Evolutionary conservation across 2,888 invertebrate species (phyloP), one percentile per base, ranked within the genome.

Genomic region (Aleiodes testaceus): DNA sequence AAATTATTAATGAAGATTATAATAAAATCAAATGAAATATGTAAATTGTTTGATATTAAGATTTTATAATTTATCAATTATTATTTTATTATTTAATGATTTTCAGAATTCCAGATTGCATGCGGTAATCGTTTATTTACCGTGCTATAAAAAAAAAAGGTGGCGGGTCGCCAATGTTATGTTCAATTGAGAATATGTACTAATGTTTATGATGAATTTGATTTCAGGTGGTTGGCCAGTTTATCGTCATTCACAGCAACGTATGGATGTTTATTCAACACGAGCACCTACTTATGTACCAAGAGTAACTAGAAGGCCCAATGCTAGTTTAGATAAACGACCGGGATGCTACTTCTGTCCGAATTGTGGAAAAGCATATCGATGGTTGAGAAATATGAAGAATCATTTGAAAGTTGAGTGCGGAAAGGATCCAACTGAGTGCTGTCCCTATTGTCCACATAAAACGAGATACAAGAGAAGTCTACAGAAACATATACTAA

Each of bases 351-450:
- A 82, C 75, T 83, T 88, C 42, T 92, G 91, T 79, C 88, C 89
- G 0, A 88, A 88, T n/a, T 92, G 92, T 80, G 87, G 88, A 52
- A 91, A 90, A 78, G 85, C 85, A 50, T 92, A 92, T 80, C 89
- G 90, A 53, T 90, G 91, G 84, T 88, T 90, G 74, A 89, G 90
- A 78, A 91, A 91, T 79, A 87, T 92, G 78, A 88, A 89, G 72
- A 88, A 91, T 12, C 92, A 92, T 78, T 79, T 90, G 76, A 89
- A 89, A 71, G 89, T 89, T 78, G 91, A 92, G 79, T 91, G 91
- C 78, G 91, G 91, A 67, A 89, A 90, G 69, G 88, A 88, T 73
- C 91, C 91, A 0, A 88, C 89, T 55, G 90, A 90, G 78, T 87
- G 87, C 71, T 92, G 91, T 75, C 87, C 88, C 0, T 88, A 89